Evolutionary conservation across 2,888 invertebrate genomes (phyloP).

Genomic region (Cheiracanthium punctorium): DNA sequence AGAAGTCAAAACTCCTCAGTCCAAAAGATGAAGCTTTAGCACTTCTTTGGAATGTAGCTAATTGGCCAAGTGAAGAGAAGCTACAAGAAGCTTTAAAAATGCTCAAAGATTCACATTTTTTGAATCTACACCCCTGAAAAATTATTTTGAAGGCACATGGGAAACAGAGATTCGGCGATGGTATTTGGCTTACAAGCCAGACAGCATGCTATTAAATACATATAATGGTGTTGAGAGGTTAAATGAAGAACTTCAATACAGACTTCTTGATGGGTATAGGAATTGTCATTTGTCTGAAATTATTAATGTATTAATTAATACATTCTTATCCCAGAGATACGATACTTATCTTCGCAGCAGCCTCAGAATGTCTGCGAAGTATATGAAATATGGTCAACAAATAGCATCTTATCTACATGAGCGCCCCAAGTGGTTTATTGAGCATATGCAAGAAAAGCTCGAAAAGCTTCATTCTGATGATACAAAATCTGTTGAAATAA

Average conservation of each 20-base stretch:
- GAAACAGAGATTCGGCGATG: neutral
- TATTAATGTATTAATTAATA: neutral
- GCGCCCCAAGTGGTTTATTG: neutral
- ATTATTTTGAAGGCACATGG: constrained; percentile 15
- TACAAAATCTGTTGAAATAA: neutral
- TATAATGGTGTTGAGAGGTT: constrained; percentile 9
- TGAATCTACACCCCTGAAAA: neutral
- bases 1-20: neutral
- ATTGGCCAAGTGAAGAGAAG: neutral
- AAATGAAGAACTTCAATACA: neutral
- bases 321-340: neutral
- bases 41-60: neutral
- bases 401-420: neutral
- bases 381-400: neutral
- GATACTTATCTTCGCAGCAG: neutral
- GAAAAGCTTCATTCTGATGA: neutral
- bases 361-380: neutral
- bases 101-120: neutral
- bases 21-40: neutral
- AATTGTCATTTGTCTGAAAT: neutral
- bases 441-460: neutral
- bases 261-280: neutral
- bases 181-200: constrained; percentile 1
- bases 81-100: neutral
- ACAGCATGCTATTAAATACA: neutral